Base-by-base conservation (phyloP, 2,888 invertebrate genomes). In the Rotaria sp. region DNA sequence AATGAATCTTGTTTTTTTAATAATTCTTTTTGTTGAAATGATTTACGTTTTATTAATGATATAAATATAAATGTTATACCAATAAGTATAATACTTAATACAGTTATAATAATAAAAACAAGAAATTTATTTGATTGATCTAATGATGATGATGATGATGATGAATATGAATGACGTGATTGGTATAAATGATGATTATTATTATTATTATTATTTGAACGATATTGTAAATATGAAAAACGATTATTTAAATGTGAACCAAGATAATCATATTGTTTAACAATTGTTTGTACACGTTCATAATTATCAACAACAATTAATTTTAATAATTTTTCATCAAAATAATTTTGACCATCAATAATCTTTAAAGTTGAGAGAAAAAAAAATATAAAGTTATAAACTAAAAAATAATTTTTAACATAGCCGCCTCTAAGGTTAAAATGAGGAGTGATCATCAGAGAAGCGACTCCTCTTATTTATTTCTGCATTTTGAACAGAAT, bases 181-280 rank as follows among this genome's bases (percentile, higher is more conserved):
- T 30, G 67, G 35, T 67, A 67, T 18, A 35, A 67, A 35, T n/a
- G 11, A 35, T 67, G 67, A 35, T 59, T 7, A n/a, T 59, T 59
- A 30, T 11, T 59, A 30, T 50, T 50, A 59, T 59, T n/a, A 30
- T 11, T 30, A 30, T 30, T 30, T 35, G 18, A 67, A 67, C 15
- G 67, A 35, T 67, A 67, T 67, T 67, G 67, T n/a, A 67, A 30
- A 67, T 67, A 67, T 5, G 52, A 52, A 24, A 24, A 52, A 0
- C 52, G 75, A 75, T 45, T 75, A 41, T 75, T 75, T 41, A 75
- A 75, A 75, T 75, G 75, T 11, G 24, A 41, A 45, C 75, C 75
- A 38, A 75, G 26, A 75, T 75, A 75, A 75, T 75, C 75, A 75
- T 75, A 75, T 75, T 45, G 24, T 75, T 41, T 75, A 24, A 75